Conservation (phyloP, 2,797 vertebrate genomes). For the Hapalemur alaotrensis region DNA sequence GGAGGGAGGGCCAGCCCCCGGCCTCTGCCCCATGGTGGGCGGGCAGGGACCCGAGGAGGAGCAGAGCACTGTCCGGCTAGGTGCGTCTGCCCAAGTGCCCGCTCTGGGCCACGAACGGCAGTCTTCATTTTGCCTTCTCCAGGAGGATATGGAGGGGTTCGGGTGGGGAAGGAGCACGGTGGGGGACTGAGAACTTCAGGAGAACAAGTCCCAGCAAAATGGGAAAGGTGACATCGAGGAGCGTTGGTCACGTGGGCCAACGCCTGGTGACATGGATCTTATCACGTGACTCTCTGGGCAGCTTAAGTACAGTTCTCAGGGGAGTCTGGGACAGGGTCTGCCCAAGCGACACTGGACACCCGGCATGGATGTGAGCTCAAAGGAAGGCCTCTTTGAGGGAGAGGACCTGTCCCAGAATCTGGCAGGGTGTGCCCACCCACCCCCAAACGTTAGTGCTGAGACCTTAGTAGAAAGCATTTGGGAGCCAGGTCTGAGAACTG, state of each 20-base stretch:
- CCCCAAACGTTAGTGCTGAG: background rate
- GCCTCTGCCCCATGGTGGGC: background rate
- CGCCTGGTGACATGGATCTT: background rate
- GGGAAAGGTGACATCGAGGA: background rate
- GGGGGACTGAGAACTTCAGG: background rate
- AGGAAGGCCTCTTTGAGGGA: background rate
- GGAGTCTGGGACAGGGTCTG: background rate
- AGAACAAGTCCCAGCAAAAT: background rate
- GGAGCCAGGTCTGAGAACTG: background rate
- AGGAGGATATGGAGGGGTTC: background rate
- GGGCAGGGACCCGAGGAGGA: background rate
- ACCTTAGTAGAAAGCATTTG: background rate
- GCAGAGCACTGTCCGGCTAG: background rate
- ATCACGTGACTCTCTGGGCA: background rate
- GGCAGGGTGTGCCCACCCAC: background rate
- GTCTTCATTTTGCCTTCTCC: background rate
- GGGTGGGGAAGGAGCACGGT: background rate
- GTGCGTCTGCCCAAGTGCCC: background rate
- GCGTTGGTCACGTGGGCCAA: background rate
- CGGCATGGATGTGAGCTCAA: background rate
- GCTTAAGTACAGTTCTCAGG: background rate
- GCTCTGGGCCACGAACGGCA: background rate
- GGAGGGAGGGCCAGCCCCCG: background rate
- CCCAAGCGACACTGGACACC: background rate
- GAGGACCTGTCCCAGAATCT: background rate